Evolutionary conservation across 2,113 vertebrate genomes (phyloP).

Genomic region (Tautogolabrus adspersus): DNA sequence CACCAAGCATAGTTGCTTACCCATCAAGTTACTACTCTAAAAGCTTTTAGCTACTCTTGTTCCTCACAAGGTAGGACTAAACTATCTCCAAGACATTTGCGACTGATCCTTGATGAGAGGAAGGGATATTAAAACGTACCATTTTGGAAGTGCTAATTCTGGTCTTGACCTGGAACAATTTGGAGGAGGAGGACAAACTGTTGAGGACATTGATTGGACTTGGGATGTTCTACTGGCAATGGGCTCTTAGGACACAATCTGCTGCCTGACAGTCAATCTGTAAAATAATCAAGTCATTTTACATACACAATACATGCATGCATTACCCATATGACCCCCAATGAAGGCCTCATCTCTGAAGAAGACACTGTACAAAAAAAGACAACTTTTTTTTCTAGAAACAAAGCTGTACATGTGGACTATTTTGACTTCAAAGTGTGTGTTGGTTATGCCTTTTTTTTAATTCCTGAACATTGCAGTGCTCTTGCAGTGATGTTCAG

Average conservation of each 20-base stretch:
- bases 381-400: conserved; percentile 76
- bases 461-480: conserved; percentile 34
- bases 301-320: conserved; percentile 93
- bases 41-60: conserved; percentile 58
- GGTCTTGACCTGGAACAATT: conserved; percentile 50
- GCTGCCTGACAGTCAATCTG: conserved; percentile 90
- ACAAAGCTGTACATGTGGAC: conserved; percentile 66
- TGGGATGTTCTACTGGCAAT: conserved; percentile 87
- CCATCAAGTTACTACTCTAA: conserved; percentile 57
- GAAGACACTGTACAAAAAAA: conserved; percentile 81
- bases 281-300: conserved; percentile 92
- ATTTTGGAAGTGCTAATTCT: conserved; percentile 62
- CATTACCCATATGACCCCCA: conserved; percentile 71
- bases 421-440: conserved; percentile 60
- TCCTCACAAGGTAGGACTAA: conserved; percentile 50
- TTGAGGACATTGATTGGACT: conserved; percentile 89
- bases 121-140: conserved; percentile 61
- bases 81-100: conserved; percentile 72
- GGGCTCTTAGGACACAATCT: conserved; percentile 85
- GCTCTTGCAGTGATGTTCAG: conserved; percentile 27
- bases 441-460: conserved; percentile 60
- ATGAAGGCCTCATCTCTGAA: conserved; percentile 50
- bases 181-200: conserved; percentile 78
- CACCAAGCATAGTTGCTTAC: conserved; percentile 51
- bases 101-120: conserved; percentile 45